Percentiles rank a stretch among this genome's conserved stretches.
Evolutionary conservation across 2,797 vertebrate genomes (phyloP).

Genomic region (Scleropages formosus): DNA sequence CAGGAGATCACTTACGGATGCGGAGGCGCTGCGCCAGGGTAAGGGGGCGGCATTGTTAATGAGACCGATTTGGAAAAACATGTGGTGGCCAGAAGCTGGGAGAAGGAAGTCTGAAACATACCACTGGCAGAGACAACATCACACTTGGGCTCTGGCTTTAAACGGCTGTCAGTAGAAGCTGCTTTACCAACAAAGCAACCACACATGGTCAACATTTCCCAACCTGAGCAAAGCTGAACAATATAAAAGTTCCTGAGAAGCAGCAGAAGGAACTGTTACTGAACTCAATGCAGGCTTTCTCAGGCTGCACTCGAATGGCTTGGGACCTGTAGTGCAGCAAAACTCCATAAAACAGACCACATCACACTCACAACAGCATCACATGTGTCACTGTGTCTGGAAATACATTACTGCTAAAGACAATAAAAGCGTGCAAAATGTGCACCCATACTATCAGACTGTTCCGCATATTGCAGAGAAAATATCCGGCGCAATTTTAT

Average conservation of each 20-base stretch:
- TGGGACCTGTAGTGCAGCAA: slow-evolving; percentile 99
- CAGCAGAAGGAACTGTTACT: slow-evolving; percentile 95
- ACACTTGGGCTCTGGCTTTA: neutral
- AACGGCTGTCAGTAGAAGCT: neutral
- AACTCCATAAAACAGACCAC: slow-evolving; percentile 74
- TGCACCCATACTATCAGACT: no score
- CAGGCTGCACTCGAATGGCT: slow-evolving; percentile 96
- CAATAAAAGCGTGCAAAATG: no score
- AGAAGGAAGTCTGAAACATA: slow-evolving; percentile 85
- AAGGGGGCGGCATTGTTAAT: slow-evolving; percentile 89
- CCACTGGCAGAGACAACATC: neutral
- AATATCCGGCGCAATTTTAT: no score
- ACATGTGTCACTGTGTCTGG: no score
- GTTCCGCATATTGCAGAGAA: no score
- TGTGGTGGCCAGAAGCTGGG: slow-evolving; percentile 91
- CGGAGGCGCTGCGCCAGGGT: slow-evolving; percentile 93
- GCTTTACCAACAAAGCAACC: neutral
- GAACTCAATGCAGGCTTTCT: slow-evolving; percentile 95
- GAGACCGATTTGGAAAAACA: slow-evolving; percentile 97
- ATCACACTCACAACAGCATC: no score
- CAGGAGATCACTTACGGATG: slow-evolving; percentile 80
- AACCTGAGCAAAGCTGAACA: neutral
- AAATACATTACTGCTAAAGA: no score
- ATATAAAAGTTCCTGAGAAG: slow-evolving; percentile 79
- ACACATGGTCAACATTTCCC: neutral